These are phyloP conservation scores for Xyrichtys novacula DNA, from an alignment of 2,797 vertebrate species.

Conservation along the genomic window DNA sequence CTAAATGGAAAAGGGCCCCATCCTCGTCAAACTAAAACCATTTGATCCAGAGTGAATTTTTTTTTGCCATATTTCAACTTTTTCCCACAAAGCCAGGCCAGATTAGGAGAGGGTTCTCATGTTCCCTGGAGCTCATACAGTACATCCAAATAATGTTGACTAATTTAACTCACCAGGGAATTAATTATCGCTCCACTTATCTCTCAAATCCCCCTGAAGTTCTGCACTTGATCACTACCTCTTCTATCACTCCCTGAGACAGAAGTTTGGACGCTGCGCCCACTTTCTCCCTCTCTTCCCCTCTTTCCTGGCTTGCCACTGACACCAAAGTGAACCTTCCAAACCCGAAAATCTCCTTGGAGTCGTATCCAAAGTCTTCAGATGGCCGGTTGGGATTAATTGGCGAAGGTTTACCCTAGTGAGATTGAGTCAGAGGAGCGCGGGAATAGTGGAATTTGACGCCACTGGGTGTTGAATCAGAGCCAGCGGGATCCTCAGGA, in stretches of 20 bases:
- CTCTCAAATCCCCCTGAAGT: constrained; percentile 4
- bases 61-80: background rate
- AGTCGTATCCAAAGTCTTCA: constrained; percentile 50
- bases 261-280: constrained; percentile 5
- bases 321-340: constrained; percentile 41
- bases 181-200: constrained; percentile 33
- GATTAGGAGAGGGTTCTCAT: background rate
- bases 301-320: constrained; percentile 11
- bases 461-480: constrained; percentile 38
- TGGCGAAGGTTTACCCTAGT: constrained; percentile 44
- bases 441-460: constrained; percentile 31
- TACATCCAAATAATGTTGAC: background rate
- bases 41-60: background rate
- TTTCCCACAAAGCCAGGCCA: background rate
- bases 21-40: background rate
- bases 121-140: background rate
- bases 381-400: constrained; percentile 35
- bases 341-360: constrained; percentile 39
- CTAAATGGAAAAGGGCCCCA: too few species aligned
- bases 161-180: constrained; percentile 27
- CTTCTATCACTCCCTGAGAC: constrained; percentile 8
- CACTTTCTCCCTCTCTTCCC: background rate
- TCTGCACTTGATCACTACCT: constrained; percentile 13
- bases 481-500: constrained; percentile 28
- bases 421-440: constrained; percentile 36